Evolutionary conservation across 1,140 invertebrate genomes (phyloP), one percentile per base, ranked within the genome.

Genomic region (Cotesia chilonis): DNA sequence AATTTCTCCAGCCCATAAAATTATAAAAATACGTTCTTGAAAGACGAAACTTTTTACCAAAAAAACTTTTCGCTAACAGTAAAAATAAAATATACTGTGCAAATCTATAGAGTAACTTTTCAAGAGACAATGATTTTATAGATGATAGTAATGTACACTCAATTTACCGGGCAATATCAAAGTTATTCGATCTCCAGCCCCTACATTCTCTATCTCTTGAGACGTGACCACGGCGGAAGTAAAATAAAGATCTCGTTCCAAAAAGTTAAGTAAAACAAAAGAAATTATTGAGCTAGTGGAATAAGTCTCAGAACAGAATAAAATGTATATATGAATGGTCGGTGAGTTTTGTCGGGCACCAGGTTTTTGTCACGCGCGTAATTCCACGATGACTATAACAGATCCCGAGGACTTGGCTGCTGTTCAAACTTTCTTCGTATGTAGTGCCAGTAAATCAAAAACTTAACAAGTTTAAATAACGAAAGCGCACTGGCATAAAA

Each of bases 361-460:
- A 14, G 28, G 17, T 60, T 60, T 20, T 60, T 60, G 59, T 60
- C 59, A 60, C 59, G 59, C 59, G 28, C 59, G 59, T 60, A 60
- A 60, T 60, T 20, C 59, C 59, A 20, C 17, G 59, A 60, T 28
- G 59, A 60, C 59, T 60, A 7, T 4, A 60, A 60, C 5, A 12
- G 59, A 60, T 36, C 17, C 59, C 28, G 14, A 60, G 59, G 59
- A 60, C 59, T 60, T 60, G 59, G 59, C 59, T 60, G 17, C 59
- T 9, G 14, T 60, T 60, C 59, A 60, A 60, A 60, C 14, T 60
- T 35, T 60, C 28, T 35, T 35, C 17, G 20, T 28, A n/a, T 7
- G 51, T 52, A 52, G 51, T 52, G n/a, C 51, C 5, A 17, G 17
- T 57, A 17, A 57, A 17, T 57, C 54, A 41, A 10, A 41, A 41